A percentile compares a stretch with the other conserved stretches of the same genome.
Evolutionary conservation across 2,113 vertebrate genomes (phyloP).

Genomic region (Ciconia boyciana): DNA sequence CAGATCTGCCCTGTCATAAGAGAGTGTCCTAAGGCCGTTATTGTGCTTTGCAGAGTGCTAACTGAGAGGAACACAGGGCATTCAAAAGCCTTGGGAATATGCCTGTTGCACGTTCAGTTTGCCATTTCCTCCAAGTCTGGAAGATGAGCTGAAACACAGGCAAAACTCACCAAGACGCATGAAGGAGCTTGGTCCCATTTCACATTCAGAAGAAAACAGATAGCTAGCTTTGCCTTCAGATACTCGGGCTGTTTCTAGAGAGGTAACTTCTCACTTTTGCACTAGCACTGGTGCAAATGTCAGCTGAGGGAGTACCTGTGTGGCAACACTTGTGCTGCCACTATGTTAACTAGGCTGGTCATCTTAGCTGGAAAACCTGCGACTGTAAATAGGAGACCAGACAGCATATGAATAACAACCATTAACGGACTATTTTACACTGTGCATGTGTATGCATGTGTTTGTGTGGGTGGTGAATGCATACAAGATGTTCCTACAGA

Average conservation of each 20-base stretch:
- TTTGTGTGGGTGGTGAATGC: not conserved
- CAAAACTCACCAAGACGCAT: not conserved
- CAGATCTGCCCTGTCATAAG: not conserved
- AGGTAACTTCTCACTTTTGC: not conserved
- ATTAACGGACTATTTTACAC: not conserved
- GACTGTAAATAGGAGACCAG: not conserved
- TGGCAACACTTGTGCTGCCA: not conserved
- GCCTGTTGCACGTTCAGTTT: not conserved
- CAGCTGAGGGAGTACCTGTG: not conserved
- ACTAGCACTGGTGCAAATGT: not conserved
- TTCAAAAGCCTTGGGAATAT: not conserved
- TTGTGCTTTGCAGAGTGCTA: not conserved
- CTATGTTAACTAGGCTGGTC: not conserved
- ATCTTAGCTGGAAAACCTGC: not conserved
- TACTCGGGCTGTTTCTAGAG: not conserved
- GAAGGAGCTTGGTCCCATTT: not conserved
- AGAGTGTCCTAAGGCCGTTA: not conserved
- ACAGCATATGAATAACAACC: not conserved
- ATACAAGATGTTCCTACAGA: slow-evolving; percentile 33
- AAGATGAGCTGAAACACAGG: not conserved
- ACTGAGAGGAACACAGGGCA: not conserved
- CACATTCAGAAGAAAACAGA: not conserved
- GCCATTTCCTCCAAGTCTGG: not conserved
- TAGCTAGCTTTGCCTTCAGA: not conserved
- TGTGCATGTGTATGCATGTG: not conserved